Evolutionary conservation across 2,888 invertebrate genomes (phyloP).

Genomic region (Isotomurus palustris): DNA sequence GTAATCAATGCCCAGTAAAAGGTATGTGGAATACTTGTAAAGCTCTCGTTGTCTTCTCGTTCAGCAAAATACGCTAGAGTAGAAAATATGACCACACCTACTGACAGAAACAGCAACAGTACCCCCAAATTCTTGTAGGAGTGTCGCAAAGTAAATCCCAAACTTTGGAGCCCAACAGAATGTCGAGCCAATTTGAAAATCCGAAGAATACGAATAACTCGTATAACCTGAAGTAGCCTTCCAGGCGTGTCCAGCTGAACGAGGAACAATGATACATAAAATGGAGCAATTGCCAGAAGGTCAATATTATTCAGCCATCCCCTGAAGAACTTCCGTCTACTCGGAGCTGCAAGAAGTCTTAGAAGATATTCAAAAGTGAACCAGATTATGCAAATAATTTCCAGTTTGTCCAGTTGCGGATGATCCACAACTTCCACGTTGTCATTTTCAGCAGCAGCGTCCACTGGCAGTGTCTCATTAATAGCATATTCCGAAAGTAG

Average conservation of each 20-base stretch:
- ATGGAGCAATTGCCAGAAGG: slow-evolving; percentile 29
- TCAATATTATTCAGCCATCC: slow-evolving; percentile 35
- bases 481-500: not conserved
- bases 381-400: slow-evolving; percentile 29
- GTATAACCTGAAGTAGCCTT: slow-evolving; percentile 26
- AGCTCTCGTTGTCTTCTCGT: slow-evolving; percentile 22
- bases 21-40: slow-evolving; percentile 24
- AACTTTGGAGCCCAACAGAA: slow-evolving; percentile 30
- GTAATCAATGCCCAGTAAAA: slow-evolving; percentile 33
- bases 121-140: slow-evolving; percentile 33
- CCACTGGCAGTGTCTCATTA: slow-evolving; percentile 2
- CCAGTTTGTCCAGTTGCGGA: slow-evolving; percentile 17
- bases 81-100: slow-evolving; percentile 30
- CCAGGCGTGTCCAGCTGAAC: slow-evolving; percentile 26
- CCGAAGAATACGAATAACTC: slow-evolving; percentile 32
- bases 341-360: slow-evolving; percentile 19
- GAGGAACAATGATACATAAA: slow-evolving; percentile 26
- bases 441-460: not conserved
- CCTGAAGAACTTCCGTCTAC: slow-evolving; percentile 24
- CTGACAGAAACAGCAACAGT: slow-evolving; percentile 25
- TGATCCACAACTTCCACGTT: slow-evolving; percentile 15
- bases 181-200: slow-evolving; percentile 35
- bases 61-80: slow-evolving; percentile 32
- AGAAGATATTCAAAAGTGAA: slow-evolving; percentile 29
- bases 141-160: slow-evolving; percentile 30